phyloP scores from a whole-genome alignment of 2,888 invertebrate genomes.

The Acanthopleura granulata region DNA sequence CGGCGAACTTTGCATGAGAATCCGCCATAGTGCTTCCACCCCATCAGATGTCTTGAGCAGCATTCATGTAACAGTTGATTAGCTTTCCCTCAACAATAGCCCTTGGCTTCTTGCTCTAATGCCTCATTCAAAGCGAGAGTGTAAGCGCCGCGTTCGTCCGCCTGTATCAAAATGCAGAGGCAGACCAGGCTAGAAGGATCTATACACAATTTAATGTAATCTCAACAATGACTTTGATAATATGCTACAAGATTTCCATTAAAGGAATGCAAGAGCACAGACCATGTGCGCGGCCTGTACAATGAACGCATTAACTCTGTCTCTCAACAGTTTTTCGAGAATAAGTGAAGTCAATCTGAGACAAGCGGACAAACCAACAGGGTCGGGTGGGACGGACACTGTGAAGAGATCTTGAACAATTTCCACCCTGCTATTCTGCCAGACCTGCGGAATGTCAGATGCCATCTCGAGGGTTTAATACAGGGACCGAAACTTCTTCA shows the following conservation, averaged over 20 bases:
- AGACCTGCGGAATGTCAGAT: background rate
- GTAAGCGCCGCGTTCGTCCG: background rate
- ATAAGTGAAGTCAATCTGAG: slow-evolving; percentile 13
- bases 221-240: slow-evolving; percentile 16
- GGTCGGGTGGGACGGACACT: background rate
- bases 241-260: slow-evolving; percentile 8
- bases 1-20: background rate
- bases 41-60: background rate
- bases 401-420: too few species aligned
- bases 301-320: slow-evolving; percentile 9
- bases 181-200: background rate
- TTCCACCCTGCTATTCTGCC: too few species aligned
- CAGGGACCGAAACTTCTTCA: background rate
- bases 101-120: slow-evolving; percentile 2
- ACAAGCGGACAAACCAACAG: background rate
- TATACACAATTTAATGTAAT: slow-evolving; percentile 18
- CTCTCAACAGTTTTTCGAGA: background rate
- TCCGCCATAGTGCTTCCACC: background rate
- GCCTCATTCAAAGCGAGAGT: background rate
- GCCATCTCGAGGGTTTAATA: background rate
- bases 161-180: slow-evolving; percentile 13
- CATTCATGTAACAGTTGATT: slow-evolving; percentile 12
- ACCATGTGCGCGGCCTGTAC: background rate
- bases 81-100: slow-evolving; percentile 10
- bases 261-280: slow-evolving; percentile 12